Conservation (phyloP, 2,797 vertebrate species). For the Anguilla obscura region DNA sequence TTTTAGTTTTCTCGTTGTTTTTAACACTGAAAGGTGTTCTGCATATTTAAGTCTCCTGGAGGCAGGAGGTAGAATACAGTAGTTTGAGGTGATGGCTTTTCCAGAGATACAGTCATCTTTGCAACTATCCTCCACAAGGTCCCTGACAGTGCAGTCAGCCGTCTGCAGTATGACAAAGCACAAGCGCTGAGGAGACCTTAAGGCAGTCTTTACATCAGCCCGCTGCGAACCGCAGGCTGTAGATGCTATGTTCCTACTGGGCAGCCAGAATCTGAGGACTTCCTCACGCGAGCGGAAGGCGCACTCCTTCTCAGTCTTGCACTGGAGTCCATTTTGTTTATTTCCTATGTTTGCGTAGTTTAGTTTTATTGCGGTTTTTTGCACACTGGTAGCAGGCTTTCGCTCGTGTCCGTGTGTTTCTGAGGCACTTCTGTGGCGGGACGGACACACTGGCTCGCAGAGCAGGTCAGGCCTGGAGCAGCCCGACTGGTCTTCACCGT, state of each 20-base stretch:
- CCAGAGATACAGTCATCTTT: slow-evolving; percentile 30
- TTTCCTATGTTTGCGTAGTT: slow-evolving; percentile 10
- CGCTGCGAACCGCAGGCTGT: not conserved
- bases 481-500: not conserved
- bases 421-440: slow-evolving; percentile 55
- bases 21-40: slow-evolving; percentile 52
- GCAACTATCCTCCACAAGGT: slow-evolving; percentile 16
- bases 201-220: slow-evolving; percentile 20
- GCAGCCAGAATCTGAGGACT: slow-evolving; percentile 37
- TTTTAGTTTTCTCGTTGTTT: slow-evolving; percentile 12
- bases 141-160: slow-evolving; percentile 22
- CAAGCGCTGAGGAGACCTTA: slow-evolving; percentile 32
- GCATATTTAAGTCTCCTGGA: slow-evolving; percentile 49
- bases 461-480: not conserved
- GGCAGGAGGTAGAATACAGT: slow-evolving; percentile 44
- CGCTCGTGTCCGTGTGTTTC: slow-evolving; percentile 47
- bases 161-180: slow-evolving; percentile 34
- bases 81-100: slow-evolving; percentile 30
- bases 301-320: not conserved
- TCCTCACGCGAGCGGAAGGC: slow-evolving; percentile 25
- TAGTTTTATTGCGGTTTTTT: slow-evolving; percentile 32
- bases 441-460: not conserved
- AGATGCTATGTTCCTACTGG: slow-evolving; percentile 5
- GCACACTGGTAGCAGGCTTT: slow-evolving; percentile 37
- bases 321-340: slow-evolving; percentile 12